phyloP scores from a whole-genome alignment of 2,113 vertebrate species.

The Rhea americana region DNA sequence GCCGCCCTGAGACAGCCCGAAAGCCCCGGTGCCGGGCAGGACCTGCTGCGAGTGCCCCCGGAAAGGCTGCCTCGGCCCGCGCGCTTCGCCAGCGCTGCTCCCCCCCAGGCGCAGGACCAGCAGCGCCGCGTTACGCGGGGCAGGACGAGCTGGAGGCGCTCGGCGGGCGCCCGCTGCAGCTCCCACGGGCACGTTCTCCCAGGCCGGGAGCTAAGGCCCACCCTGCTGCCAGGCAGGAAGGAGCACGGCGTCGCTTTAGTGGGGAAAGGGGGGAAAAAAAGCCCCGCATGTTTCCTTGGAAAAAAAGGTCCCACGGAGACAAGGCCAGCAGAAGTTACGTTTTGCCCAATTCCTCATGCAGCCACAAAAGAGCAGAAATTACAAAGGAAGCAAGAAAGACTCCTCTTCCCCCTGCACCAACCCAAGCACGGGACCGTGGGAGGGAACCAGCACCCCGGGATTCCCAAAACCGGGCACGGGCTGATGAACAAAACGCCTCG shows the following conservation, averaged over 20 bases:
- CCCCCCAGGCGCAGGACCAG: no score
- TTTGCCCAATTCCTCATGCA: accelerated
- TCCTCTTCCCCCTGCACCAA: background rate
- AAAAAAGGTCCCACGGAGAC: background rate
- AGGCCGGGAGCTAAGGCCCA: background rate
- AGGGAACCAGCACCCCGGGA: background rate
- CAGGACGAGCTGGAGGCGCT: background rate
- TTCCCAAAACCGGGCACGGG: background rate
- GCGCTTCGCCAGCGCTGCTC: accelerated
- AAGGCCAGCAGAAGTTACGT: background rate
- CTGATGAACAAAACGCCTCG: background rate
- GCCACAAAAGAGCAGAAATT: background rate
- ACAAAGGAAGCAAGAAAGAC: background rate
- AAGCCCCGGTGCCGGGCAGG: accelerated
- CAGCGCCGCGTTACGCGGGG: accelerated
- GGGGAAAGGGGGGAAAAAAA: background rate
- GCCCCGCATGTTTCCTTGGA: accelerated
- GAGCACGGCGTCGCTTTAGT: accelerated
- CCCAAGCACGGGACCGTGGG: background rate
- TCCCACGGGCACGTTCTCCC: background rate
- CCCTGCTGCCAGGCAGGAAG: background rate
- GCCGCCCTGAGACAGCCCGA: background rate
- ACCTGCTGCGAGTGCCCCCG: background rate
- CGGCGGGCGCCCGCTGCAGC: background rate
- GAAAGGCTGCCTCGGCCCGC: no score